Conservation (phyloP, 2,888 invertebrate species). For the Drymonia ruficornis region DNA sequence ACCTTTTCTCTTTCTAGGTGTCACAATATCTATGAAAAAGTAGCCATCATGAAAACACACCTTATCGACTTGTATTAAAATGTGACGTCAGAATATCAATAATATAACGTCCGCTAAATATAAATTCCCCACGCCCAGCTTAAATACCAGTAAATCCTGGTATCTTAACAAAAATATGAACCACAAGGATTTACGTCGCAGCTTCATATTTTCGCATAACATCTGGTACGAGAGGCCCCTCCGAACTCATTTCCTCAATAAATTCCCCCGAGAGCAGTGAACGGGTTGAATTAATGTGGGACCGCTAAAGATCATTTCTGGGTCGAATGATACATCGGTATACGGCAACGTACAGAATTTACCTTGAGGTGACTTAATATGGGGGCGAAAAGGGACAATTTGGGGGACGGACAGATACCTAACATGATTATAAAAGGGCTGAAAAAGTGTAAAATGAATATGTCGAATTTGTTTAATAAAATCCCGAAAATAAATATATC, state of each 20-base stretch:
- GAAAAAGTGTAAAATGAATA: too few relatives aligned
- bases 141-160: not conserved
- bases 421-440: too few relatives aligned
- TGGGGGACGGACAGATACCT: too few relatives aligned
- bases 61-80: too few relatives aligned
- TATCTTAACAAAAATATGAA: constrained; percentile 1
- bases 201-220: constrained; percentile 6
- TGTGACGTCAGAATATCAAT: not conserved
- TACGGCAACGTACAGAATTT: not conserved
- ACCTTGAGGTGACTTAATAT: not conserved
- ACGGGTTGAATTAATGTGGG: constrained; percentile 33
- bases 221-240: constrained; percentile 18
- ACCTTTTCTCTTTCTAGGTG: too few relatives aligned
- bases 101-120: not conserved
- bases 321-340: constrained; percentile 1
- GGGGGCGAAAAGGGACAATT: too few relatives aligned
- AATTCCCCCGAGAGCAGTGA: constrained; percentile 26
- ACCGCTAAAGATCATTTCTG: constrained; percentile 4
- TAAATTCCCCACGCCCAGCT: not conserved
- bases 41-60: too few relatives aligned
- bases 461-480: too few relatives aligned
- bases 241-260: constrained; percentile 34
- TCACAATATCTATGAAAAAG: too few relatives aligned
- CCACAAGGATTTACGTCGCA: constrained; percentile 2
- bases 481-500: too few relatives aligned